A percentile compares a stretch with the other conserved stretches of the same genome.
These are phyloP conservation scores for Autographa gamma DNA, from an alignment of 2,888 invertebrate genomes.

Conservation along the genomic window DNA sequence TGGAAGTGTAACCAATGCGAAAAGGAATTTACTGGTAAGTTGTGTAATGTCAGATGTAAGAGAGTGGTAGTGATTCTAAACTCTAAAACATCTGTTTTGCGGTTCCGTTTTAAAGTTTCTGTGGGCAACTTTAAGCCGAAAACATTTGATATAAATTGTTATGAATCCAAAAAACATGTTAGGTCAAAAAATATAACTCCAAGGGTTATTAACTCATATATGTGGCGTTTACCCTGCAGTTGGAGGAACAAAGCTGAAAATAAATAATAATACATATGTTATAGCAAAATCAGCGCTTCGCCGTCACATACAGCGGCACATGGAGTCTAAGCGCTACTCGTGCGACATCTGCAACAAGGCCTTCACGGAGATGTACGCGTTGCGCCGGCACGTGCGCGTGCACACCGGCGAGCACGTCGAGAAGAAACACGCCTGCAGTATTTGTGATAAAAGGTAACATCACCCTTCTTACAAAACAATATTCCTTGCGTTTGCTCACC, in stretches of 20 bases:
- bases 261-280: neutral
- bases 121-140: too few relatives aligned
- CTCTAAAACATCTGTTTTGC: too few relatives aligned
- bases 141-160: too few relatives aligned
- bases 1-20: constrained; percentile 84
- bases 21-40: constrained; percentile 85
- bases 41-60: neutral
- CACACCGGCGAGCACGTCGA: constrained; percentile 86
- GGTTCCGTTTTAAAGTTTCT: too few relatives aligned
- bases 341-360: constrained; percentile 85
- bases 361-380: constrained; percentile 87
- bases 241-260: too few relatives aligned
- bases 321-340: constrained; percentile 83
- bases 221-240: too few relatives aligned
- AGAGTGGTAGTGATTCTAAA: too few relatives aligned
- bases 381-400: constrained; percentile 84
- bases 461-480: neutral
- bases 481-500: too few relatives aligned
- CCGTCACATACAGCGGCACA: constrained; percentile 87
- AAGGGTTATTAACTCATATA: too few relatives aligned
- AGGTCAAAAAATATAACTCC: too few relatives aligned
- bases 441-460: constrained; percentile 84
- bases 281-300: constrained; percentile 75
- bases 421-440: constrained; percentile 82
- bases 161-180: too few relatives aligned